These are phyloP conservation scores for Melanotaenia pygmaea DNA, from an alignment of 2,797 vertebrate species.

Conservation along the genomic window DNA sequence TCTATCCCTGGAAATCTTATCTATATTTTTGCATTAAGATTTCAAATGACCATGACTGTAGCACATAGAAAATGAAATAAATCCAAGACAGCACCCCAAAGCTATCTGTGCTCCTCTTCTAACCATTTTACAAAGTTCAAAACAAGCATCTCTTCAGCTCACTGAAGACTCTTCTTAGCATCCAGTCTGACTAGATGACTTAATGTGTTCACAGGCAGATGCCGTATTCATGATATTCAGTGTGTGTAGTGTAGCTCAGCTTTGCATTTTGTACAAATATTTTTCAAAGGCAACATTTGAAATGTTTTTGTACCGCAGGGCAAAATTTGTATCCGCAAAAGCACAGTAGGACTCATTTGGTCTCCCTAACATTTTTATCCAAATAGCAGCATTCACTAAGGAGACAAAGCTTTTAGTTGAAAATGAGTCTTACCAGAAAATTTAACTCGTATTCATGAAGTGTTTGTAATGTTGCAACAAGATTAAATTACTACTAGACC, in stretches of 20 bases:
- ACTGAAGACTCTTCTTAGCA: neutral
- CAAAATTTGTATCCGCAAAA: constrained; percentile 17
- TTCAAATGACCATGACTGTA: neutral
- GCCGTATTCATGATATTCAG: constrained; percentile 8
- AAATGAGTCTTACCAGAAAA: neutral
- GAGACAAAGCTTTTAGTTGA: constrained; percentile 11
- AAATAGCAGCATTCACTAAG: constrained; percentile 11
- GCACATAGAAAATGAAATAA: neutral
- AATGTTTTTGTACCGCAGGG: constrained; percentile 1
- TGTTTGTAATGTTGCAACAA: neutral
- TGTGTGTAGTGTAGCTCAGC: neutral
- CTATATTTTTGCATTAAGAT: neutral
- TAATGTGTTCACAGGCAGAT: neutral
- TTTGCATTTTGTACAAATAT: constrained; percentile 15
- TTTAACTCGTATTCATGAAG: neutral
- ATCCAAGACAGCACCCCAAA: neutral
- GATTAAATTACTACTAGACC: neutral
- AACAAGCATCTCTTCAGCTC: neutral
- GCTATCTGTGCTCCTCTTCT: neutral
- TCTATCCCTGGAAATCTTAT: constrained; percentile 19
- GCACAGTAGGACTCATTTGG: neutral
- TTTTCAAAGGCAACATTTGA: constrained; percentile 21
- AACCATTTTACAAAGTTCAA: neutral
- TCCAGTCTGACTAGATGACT: constrained; percentile 6
- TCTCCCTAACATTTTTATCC: constrained; percentile 25